Evolutionary conservation across 2,113 vertebrate genomes (phyloP).

Genomic region (Nymphicus hollandicus): DNA sequence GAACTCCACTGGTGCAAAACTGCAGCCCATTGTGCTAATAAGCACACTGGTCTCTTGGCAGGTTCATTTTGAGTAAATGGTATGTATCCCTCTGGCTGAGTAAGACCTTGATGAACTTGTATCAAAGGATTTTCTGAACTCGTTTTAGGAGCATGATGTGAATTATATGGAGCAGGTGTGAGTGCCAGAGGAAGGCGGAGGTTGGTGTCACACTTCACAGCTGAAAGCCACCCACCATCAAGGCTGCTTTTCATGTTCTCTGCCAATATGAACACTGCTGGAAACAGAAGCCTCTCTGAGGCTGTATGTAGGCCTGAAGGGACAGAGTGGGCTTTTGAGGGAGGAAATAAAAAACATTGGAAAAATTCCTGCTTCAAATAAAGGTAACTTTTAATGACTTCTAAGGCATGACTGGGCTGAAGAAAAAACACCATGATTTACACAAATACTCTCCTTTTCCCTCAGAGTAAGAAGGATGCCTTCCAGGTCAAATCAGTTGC

Average conservation of each 20-base stretch:
- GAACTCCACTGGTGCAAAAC: not conserved
- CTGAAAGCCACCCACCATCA: conserved; percentile 41
- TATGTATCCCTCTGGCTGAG: not conserved
- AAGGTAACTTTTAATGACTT: conserved; percentile 22
- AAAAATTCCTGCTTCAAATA: conserved; percentile 24
- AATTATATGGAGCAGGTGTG: conserved; percentile 52
- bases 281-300: conserved; percentile 7
- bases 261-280: not conserved
- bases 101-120: not conserved
- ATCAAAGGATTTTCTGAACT: conserved; percentile 52
- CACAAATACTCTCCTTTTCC: not conserved
- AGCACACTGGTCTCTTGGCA: not conserved
- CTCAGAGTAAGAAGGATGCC: not conserved
- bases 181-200: conserved; percentile 1
- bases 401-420: not conserved
- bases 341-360: not conserved
- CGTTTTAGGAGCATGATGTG: not conserved
- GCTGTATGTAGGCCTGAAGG: not conserved
- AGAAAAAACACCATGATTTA: not conserved
- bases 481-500: not conserved
- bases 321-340: conserved; percentile 8
- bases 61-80: not conserved
- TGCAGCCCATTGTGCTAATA: not conserved
- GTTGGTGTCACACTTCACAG: conserved; percentile 20
- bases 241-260: conserved; percentile 44